Conservation (phyloP, 2,888 invertebrate genomes). For the Cinara cedri region DNA sequence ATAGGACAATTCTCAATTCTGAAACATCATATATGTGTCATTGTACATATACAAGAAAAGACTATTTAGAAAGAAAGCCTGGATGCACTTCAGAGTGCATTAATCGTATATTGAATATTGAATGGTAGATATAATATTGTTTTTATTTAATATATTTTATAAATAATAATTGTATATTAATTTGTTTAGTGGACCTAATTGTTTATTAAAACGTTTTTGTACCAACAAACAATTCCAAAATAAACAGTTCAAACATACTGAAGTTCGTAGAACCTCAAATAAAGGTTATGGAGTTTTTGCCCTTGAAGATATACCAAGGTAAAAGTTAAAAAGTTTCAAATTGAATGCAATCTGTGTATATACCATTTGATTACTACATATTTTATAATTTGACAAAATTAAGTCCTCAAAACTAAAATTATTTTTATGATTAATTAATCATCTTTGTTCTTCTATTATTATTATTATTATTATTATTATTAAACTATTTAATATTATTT, state of each 20-base stretch:
- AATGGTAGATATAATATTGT: constrained; percentile 73
- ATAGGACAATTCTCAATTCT: background rate
- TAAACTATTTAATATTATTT: too few relatives aligned
- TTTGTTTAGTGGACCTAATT: constrained; percentile 78
- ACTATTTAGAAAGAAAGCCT: constrained; percentile 78
- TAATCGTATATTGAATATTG: constrained; percentile 94
- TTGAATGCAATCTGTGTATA: background rate
- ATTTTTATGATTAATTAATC: too few relatives aligned
- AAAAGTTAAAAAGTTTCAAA: constrained; percentile 60
- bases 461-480: too few relatives aligned
- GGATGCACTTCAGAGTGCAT: constrained; percentile 96
- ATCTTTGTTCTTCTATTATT: too few relatives aligned
- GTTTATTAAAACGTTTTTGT: constrained; percentile 87
- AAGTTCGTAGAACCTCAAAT: constrained; percentile 85
- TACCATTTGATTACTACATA: background rate
- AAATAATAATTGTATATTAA: background rate
- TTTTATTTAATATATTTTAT: background rate
- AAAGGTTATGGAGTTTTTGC: constrained; percentile 95
- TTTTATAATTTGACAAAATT: background rate
- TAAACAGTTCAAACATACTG: constrained; percentile 80
- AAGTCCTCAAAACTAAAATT: background rate
- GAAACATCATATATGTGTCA: constrained; percentile 70
- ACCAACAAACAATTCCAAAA: constrained; percentile 94
- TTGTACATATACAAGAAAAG: constrained; percentile 89
- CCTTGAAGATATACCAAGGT: constrained; percentile 74